These are phyloP conservation scores for Drosophila jambulina DNA, from an alignment of 1,140 invertebrate species.

Conservation along the genomic window DNA sequence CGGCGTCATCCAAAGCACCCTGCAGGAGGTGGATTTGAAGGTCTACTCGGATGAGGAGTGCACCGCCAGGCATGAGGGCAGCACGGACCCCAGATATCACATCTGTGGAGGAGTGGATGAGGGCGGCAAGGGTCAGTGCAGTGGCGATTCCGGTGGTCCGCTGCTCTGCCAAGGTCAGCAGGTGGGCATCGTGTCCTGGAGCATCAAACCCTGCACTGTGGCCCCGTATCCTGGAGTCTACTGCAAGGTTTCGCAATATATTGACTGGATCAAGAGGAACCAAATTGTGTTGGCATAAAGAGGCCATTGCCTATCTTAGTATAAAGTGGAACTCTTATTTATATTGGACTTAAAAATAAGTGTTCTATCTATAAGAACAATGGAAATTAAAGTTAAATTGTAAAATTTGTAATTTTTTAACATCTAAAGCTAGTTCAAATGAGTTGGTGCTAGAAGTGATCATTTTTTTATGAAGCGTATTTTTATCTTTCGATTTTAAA, in stretches of 20 bases:
- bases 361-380: background rate
- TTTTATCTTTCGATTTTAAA: no score
- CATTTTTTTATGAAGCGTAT: no score
- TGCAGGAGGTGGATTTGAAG: conserved; percentile 83
- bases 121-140: conserved; percentile 86
- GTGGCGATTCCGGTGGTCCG: conserved; percentile 85
- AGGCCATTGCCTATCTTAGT: background rate
- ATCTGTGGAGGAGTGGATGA: conserved; percentile 85
- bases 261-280: conserved; percentile 84
- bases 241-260: conserved; percentile 85
- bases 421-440: background rate
- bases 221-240: conserved; percentile 85
- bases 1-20: conserved; percentile 64
- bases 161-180: conserved; percentile 72
- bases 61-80: conserved; percentile 46
- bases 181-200: conserved; percentile 85
- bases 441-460: no score
- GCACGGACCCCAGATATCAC: conserved; percentile 64
- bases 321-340: background rate
- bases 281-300: conserved; percentile 65
- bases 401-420: background rate
- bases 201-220: conserved; percentile 84
- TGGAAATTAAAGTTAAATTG: background rate
- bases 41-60: conserved; percentile 84
- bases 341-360: background rate